Percentiles rank a stretch among this genome's conserved stretches.
Conservation (phyloP, 2,888 invertebrate genomes). For the Epinotia bilunana region DNA sequence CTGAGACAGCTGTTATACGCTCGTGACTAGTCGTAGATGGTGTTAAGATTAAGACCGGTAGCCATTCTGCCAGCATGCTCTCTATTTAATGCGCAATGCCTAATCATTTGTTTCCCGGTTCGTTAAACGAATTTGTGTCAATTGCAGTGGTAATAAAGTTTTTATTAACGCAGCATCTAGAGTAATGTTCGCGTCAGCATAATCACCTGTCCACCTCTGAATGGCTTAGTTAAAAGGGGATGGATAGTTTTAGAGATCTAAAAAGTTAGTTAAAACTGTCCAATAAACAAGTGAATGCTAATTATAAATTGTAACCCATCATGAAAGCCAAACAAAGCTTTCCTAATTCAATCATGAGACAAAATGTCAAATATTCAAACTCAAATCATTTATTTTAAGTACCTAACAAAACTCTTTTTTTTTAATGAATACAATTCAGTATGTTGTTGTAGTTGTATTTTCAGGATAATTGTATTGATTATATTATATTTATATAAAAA, state of each 20-base stretch:
- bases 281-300: background rate
- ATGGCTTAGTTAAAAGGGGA: background rate
- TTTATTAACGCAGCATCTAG: constrained; percentile 5
- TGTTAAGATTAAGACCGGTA: constrained; percentile 32
- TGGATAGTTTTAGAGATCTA: background rate
- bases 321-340: too few species aligned
- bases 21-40: constrained; percentile 24
- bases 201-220: background rate
- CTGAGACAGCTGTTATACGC: constrained; percentile 19
- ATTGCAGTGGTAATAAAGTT: constrained; percentile 2
- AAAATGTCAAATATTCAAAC: too few species aligned
- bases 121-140: constrained; percentile 22
- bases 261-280: background rate
- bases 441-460: too few species aligned
- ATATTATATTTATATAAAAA: too few species aligned
- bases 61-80: constrained; percentile 22
- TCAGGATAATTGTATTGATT: too few species aligned
- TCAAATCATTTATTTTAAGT: too few species aligned
- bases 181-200: background rate
- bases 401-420: too few species aligned
- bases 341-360: too few species aligned
- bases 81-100: constrained; percentile 22
- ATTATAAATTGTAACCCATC: background rate
- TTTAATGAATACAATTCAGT: too few species aligned
- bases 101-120: constrained; percentile 26